Base-by-base conservation (phyloP, 2,888 invertebrate species). In the Branchipolynoe longqiensis region DNA sequence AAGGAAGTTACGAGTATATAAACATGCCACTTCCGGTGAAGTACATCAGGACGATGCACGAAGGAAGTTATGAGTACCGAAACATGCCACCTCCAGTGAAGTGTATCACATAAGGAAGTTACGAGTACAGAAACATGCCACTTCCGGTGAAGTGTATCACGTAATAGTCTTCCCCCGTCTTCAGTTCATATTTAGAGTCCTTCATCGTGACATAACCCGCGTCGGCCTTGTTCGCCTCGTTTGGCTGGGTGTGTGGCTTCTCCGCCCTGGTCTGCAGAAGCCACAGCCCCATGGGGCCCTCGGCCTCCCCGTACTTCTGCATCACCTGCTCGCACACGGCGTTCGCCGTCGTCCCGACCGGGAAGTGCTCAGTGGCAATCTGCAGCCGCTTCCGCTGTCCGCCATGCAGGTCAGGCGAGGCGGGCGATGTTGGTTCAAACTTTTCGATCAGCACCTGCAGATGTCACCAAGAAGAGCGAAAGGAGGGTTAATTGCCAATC, bases 101-200 rank as follows among this genome's bases (percentile, higher is more conserved):
- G n/a, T n/a, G n/a, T n/a, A n/a, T n/a, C n/a, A n/a, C 18, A 56
- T 28, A 62, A 62, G 31, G 62, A 1, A 25, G 38, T 28, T 78
- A 78, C 4, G 78, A 41, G 48, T 78, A 78, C 0, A 78, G 78
- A 31, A 78, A 78, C 78, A 78, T 78, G 78, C 78, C 78, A 48
- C 78, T 78, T 2, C 78, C 78, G 6, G 14, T 48, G 78, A 78
- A 78, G 31, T 78, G 48, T 41, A 78, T 78, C 48, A 78, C 78
- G 28, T 25, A 78, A 28, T 78, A 78, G 41, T 41, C 48, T 14
- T 28, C 78, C 48, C 78, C 78, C 41, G 41, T 48, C 33, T 78
- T 78, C 14, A 78, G 78, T 48, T 78, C 54, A 54, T 78, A 78
- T 48, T 78, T 78, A 18, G 78, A 78, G 78, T 78, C 78, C 31